A percentile compares a stretch with the other conserved stretches of the same genome.
Evolutionary conservation across 2,113 vertebrate species (phyloP).

Genomic region (Electrona antarctica): DNA sequence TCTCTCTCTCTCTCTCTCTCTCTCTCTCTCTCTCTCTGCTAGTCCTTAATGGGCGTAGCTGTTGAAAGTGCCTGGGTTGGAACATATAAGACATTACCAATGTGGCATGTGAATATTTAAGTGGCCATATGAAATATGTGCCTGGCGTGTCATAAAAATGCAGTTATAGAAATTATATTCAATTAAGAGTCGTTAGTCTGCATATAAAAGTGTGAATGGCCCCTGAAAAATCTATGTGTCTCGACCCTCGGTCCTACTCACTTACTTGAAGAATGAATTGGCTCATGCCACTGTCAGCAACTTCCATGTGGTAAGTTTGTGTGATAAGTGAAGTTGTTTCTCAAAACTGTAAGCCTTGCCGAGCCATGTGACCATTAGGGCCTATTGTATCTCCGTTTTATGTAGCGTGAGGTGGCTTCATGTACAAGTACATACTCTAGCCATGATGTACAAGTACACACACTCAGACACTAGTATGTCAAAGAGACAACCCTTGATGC

Average conservation of each 20-base stretch:
- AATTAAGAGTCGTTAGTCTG: conserved; percentile 23
- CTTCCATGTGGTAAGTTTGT: background rate
- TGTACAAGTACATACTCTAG: no score
- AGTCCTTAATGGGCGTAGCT: conserved; percentile 12
- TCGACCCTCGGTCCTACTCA: background rate
- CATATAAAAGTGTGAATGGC: background rate
- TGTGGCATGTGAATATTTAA: conserved; percentile 29
- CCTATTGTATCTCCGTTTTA: no score
- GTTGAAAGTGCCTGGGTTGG: conserved; percentile 23
- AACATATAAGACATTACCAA: conserved; percentile 26
- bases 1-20: background rate
- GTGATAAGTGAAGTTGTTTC: background rate
- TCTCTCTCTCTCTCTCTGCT: conserved; percentile 10
- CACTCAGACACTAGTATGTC: background rate
- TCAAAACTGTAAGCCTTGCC: background rate
- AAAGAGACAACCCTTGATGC: no score
- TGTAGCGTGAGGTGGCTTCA: no score
- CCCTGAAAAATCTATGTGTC: conserved; percentile 8
- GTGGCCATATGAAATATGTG: conserved; percentile 29
- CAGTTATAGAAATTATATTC: conserved; percentile 9
- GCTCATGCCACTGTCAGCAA: background rate
- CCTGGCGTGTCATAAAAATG: background rate
- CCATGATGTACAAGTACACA: background rate
- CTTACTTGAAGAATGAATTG: background rate
- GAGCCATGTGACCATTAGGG: no score